Evolutionary conservation across 2,113 vertebrate genomes (phyloP).

Genomic region (Coptodon rendalli): DNA sequence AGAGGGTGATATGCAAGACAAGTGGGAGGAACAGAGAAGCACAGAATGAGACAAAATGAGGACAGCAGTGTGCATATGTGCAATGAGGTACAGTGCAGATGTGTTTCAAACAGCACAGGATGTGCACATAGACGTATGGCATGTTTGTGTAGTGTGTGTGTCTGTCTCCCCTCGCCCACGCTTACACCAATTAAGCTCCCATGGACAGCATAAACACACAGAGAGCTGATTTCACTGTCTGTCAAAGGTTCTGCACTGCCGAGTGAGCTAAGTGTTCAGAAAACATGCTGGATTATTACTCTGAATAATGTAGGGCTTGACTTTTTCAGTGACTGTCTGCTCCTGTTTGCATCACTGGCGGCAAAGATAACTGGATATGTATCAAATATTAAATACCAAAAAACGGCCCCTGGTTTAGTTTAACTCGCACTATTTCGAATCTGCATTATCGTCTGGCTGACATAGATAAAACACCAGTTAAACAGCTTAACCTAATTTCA

Average conservation of each 20-base stretch:
- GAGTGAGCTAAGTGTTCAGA: background rate
- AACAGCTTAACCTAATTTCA: background rate
- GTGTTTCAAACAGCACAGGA: background rate
- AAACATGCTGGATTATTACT: conserved; percentile 29
- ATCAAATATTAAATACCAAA: conserved; percentile 56
- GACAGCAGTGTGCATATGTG: background rate
- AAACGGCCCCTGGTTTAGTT: background rate
- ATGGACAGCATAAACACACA: background rate
- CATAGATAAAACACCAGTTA: background rate
- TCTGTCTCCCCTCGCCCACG: background rate
- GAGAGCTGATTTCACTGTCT: background rate
- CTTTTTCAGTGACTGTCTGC: conserved; percentile 16
- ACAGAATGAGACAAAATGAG: background rate
- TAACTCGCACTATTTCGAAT: background rate
- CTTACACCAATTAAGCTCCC: conserved; percentile 16
- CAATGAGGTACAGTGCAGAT: background rate
- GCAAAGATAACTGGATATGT: conserved; percentile 49
- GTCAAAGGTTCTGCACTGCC: conserved; percentile 1
- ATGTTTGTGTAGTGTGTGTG: background rate
- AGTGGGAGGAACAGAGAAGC: background rate
- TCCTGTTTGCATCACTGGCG: conserved; percentile 22
- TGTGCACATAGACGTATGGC: background rate
- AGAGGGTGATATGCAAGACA: background rate
- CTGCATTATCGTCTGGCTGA: background rate
- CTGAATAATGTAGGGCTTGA: conserved; percentile 42